phyloP scores from a whole-genome alignment of 2,888 invertebrate species.

The Heliconius cydno region DNA sequence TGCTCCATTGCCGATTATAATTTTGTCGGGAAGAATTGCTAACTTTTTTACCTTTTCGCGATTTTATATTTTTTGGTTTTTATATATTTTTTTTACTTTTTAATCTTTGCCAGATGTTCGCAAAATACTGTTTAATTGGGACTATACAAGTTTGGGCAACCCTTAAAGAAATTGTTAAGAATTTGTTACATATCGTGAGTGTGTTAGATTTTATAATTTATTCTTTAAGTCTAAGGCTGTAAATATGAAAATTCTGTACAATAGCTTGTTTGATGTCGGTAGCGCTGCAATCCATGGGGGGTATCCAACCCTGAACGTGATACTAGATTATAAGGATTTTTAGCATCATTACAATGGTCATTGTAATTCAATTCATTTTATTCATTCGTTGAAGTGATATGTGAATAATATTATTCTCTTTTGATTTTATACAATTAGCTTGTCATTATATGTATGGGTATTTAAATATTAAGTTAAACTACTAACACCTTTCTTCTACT shows the following conservation, averaged over 20 bases:
- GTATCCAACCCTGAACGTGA: conserved; percentile 42
- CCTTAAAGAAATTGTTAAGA: conserved; percentile 52
- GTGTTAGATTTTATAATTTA: conserved; percentile 1
- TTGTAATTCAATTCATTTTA: conserved; percentile 18
- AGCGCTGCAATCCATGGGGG: conserved; percentile 53
- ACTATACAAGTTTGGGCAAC: conserved; percentile 53
- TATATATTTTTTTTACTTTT: conserved; percentile 45
- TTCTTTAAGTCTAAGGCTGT: conserved; percentile 5
- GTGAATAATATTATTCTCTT: conserved; percentile 1
- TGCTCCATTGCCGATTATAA: conserved; percentile 79
- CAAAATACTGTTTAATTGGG: conserved; percentile 75
- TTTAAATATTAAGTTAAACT: conserved; percentile 13
- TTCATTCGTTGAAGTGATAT: conserved; percentile 3
- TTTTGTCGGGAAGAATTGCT: conserved; percentile 62
- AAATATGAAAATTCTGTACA: conserved; percentile 41
- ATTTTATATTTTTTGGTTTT: conserved; percentile 44
- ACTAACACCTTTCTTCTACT: not conserved
- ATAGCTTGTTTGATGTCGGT: conserved; percentile 5
- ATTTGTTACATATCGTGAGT: not conserved
- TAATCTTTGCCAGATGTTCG: conserved; percentile 67
- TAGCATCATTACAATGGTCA: conserved; percentile 17
- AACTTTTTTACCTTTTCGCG: conserved; percentile 55
- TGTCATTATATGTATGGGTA: not conserved
- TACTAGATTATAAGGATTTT: conserved; percentile 34
- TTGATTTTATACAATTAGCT: conserved; percentile 1